A percentile compares a stretch with the other conserved stretches of the same genome.
Conservation (phyloP, 2,113 vertebrate genomes). For the Pseudopodoces humilis region DNA sequence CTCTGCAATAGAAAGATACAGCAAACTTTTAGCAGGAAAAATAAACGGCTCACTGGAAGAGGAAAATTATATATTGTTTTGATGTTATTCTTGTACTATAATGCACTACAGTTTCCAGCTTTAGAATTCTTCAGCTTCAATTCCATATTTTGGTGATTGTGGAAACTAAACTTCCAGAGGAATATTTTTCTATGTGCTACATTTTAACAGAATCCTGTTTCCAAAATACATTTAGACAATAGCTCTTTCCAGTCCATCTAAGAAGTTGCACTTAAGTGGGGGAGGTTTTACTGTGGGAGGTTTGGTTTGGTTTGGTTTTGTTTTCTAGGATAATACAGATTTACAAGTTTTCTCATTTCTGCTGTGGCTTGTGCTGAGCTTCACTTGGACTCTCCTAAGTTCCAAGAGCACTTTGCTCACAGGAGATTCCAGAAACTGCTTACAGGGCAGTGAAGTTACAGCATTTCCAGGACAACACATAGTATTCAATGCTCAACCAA, state of each 20-base stretch:
- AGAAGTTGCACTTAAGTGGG: neutral
- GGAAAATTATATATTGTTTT: neutral
- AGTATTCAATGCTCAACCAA: neutral
- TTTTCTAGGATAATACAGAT: neutral
- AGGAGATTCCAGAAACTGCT: neutral
- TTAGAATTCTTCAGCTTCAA: neutral
- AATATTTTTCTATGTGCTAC: neutral
- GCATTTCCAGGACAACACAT: neutral
- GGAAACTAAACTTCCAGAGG: neutral
- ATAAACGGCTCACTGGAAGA: neutral
- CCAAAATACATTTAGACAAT: neutral
- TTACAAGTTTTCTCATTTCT: neutral
- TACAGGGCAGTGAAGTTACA: neutral
- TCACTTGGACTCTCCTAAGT: rapidly evolving
- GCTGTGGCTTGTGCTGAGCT: neutral
- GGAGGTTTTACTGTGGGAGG: rapidly evolving
- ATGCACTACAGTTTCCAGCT: neutral
- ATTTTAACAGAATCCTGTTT: neutral
- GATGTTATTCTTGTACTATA: neutral
- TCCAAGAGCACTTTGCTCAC: neutral
- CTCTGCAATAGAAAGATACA: neutral
- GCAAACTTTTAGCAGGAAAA: neutral
- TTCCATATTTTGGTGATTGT: neutral
- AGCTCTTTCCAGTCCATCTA: neutral
- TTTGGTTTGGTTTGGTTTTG: neutral